These are phyloP conservation scores for Homarus gammarus DNA, from an alignment of 2,888 invertebrate species.

Conservation along the genomic window DNA sequence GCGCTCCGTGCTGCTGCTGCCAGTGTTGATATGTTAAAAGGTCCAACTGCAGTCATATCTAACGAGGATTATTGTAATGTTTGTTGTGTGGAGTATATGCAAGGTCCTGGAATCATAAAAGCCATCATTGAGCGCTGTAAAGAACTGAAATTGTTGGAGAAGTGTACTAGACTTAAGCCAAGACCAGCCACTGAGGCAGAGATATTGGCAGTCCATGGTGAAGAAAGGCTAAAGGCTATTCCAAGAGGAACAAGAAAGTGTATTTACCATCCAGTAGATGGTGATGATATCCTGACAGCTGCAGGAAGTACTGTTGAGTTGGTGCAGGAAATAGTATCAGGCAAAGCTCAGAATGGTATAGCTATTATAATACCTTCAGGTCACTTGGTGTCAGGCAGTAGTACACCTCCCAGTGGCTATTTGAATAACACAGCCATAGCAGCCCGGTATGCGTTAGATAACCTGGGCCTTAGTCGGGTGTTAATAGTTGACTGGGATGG, in stretches of 20 bases:
- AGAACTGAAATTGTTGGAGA: conserved; percentile 84
- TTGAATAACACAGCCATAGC: conserved; percentile 96
- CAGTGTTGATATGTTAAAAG: conserved; percentile 10
- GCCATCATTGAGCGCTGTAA: conserved; percentile 80
- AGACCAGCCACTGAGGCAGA: conserved; percentile 86
- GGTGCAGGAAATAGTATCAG: conserved; percentile 76
- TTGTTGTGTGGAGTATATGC: background rate
- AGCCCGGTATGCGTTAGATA: conserved; percentile 86
- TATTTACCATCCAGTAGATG: background rate
- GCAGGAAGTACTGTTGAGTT: conserved; percentile 60
- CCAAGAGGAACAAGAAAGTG: background rate
- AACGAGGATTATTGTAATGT: background rate
- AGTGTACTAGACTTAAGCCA: conserved; percentile 83
- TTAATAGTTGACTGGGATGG: conserved; percentile 97
- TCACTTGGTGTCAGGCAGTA: background rate
- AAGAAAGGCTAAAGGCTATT: conserved; percentile 83
- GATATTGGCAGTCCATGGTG: conserved; percentile 85
- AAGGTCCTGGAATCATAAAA: background rate
- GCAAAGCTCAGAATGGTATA: conserved; percentile 87
- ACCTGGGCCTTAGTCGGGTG: conserved; percentile 83
- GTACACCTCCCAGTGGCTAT: conserved; percentile 79
- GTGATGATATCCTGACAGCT: background rate
- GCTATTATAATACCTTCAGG: conserved; percentile 84
- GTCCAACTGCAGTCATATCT: conserved; percentile 17
- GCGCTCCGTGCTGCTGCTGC: conserved; percentile 29